These are phyloP conservation scores for Vesta saturnalis DNA, from an alignment of 2,888 invertebrate species.

Conservation along the genomic window DNA sequence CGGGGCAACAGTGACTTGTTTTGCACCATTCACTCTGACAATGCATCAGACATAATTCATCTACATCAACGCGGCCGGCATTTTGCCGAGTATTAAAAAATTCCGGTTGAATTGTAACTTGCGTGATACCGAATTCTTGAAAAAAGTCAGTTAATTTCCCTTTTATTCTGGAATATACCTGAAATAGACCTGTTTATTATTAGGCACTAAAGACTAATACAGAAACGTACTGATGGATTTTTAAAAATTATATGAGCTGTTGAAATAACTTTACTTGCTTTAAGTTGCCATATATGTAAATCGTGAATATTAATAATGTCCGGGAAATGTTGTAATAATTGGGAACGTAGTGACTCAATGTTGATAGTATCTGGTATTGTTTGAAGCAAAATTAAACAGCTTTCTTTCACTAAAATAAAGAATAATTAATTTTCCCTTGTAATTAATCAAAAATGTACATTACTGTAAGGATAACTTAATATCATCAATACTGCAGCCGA, in stretches of 20 bases:
- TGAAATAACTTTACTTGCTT: constrained; percentile 80
- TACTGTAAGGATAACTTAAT: constrained; percentile 84
- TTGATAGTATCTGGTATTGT: constrained; percentile 92
- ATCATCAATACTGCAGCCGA: constrained; percentile 76
- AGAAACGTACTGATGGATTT: constrained; percentile 66
- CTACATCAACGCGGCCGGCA: constrained; percentile 46
- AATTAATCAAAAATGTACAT: constrained; percentile 52
- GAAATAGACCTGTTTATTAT: constrained; percentile 10
- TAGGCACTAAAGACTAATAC: neutral
- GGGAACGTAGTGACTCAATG: constrained; percentile 73
- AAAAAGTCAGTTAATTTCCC: constrained; percentile 78
- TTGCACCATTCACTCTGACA: constrained; percentile 61
- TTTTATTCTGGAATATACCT: constrained; percentile 68
- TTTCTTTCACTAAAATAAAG: constrained; percentile 89
- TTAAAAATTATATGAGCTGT: constrained; percentile 85
- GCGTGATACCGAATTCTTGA: constrained; percentile 81
- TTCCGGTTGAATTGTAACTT: constrained; percentile 90
- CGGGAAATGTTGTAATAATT: constrained; percentile 73
- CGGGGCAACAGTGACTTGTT: constrained; percentile 61
- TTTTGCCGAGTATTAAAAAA: constrained; percentile 64
- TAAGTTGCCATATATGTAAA: constrained; percentile 89
- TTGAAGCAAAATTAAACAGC: constrained; percentile 87
- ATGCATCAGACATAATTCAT: constrained; percentile 59
- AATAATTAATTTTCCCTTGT: constrained; percentile 26
- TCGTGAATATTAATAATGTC: constrained; percentile 84